Conservation (phyloP, 2,797 vertebrate species). For the Sarcophilus harrisii region DNA sequence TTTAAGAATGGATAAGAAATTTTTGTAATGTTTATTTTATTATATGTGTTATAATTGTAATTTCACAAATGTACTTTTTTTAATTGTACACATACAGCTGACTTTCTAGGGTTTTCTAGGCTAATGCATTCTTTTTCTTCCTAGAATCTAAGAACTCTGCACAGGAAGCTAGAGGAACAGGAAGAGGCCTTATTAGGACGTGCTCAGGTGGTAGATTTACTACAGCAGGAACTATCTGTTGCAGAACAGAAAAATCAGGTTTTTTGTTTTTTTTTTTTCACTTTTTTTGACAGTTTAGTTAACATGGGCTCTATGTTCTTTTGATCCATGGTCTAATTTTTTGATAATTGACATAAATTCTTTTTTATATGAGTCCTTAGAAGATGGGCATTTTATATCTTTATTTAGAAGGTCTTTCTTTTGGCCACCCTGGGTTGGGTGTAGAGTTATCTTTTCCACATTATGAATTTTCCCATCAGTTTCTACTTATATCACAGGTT, state of each 20-base stretch:
- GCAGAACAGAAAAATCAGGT: constrained; percentile 94
- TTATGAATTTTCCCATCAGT: not conserved
- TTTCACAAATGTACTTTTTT: not conserved
- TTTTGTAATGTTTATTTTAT: not conserved
- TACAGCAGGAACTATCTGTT: constrained; percentile 91
- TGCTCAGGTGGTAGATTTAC: constrained; percentile 91
- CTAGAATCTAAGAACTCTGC: constrained; percentile 85
- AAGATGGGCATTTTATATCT: not conserved
- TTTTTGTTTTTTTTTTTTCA: no score
- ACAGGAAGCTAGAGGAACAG: constrained; percentile 90
- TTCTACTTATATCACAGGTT: not conserved
- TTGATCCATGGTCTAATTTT: not conserved
- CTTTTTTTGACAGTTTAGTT: not conserved
- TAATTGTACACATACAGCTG: not conserved
- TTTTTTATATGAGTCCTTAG: not conserved
- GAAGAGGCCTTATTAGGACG: constrained; percentile 89
- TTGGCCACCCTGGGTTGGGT: constrained; percentile 17
- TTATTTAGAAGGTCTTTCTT: constrained; percentile 28
- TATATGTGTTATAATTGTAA: not conserved
- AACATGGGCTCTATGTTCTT: not conserved
- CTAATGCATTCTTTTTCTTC: constrained; percentile 49
- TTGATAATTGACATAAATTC: not conserved
- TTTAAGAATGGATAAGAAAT: not conserved
- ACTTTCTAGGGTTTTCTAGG: constrained; percentile 16
- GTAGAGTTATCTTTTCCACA: not conserved